phyloP scores from a whole-genome alignment of 2,888 invertebrate genomes.

The Leptura quadrifasciata region DNA sequence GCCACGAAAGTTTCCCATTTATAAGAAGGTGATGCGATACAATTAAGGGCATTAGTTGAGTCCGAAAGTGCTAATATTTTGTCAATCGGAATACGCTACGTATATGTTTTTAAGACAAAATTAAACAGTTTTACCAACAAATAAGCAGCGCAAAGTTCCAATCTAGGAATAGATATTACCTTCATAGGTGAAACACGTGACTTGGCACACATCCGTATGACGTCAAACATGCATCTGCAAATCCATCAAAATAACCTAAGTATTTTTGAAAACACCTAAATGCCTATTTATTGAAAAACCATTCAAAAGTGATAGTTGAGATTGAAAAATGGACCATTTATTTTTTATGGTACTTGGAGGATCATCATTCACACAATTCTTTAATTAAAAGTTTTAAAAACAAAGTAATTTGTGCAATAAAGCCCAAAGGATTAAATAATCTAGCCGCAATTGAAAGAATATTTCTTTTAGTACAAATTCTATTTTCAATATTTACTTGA shows the following conservation, averaged over 20 bases:
- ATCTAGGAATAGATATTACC: neutral
- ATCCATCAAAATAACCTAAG: slow-evolving; percentile 1
- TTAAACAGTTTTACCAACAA: neutral
- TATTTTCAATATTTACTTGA: neutral
- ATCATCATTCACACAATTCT: no score
- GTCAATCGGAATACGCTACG: neutral
- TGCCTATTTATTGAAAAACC: neutral
- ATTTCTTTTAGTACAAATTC: slow-evolving; percentile 7
- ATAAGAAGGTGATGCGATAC: slow-evolving; percentile 2
- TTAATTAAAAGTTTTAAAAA: no score
- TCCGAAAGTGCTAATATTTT: slow-evolving; percentile 1
- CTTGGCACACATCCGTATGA: no score
- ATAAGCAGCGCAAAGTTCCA: neutral
- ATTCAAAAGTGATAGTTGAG: neutral
- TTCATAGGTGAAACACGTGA: slow-evolving; percentile 1
- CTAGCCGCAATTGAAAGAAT: neutral
- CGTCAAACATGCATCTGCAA: neutral
- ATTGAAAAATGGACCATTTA: neutral
- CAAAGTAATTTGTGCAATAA: neutral
- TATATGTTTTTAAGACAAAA: neutral
- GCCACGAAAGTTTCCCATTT: slow-evolving; percentile 26
- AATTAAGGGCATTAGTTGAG: neutral
- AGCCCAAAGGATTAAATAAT: neutral
- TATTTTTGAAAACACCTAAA: no score
- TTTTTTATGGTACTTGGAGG: no score